phyloP scores from a whole-genome alignment of 2,797 vertebrate genomes.

The Enteromius anoplus region DNA sequence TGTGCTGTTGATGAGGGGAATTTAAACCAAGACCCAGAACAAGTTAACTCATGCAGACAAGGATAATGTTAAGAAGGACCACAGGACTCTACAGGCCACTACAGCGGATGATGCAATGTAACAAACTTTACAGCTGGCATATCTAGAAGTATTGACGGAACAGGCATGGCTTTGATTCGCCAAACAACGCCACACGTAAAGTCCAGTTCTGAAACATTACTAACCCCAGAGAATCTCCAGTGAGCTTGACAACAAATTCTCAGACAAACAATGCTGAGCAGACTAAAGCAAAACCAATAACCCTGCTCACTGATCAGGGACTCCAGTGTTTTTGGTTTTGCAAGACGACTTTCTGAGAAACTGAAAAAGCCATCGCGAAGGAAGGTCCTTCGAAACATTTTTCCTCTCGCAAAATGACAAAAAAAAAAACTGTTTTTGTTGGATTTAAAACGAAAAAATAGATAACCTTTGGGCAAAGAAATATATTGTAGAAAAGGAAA shows the following conservation, averaged over 20 bases:
- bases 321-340: constrained; percentile 27
- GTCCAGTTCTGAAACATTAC: constrained; percentile 11
- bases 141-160: neutral
- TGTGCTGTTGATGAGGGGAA: constrained; percentile 9
- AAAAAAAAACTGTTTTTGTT: neutral
- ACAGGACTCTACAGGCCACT: constrained; percentile 10
- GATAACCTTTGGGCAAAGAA: constrained; percentile 20
- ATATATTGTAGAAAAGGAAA: constrained; percentile 32
- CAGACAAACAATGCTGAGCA: neutral
- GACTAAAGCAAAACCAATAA: constrained; percentile 15
- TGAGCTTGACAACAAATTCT: constrained; percentile 1
- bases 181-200: neutral
- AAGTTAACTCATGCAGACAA: constrained; percentile 25
- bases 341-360: constrained; percentile 13
- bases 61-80: constrained; percentile 38
- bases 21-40: constrained; percentile 16
- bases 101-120: neutral
- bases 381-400: constrained; percentile 4
- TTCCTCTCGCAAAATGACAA: neutral
- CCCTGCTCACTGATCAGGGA: constrained; percentile 13
- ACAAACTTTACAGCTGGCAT: constrained; percentile 18
- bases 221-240: constrained; percentile 2
- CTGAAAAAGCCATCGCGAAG: neutral
- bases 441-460: constrained; percentile 3
- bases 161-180: constrained; percentile 16